phyloP scores from a whole-genome alignment of 2,797 vertebrate genomes.

The Rhodeus uyekii region DNA sequence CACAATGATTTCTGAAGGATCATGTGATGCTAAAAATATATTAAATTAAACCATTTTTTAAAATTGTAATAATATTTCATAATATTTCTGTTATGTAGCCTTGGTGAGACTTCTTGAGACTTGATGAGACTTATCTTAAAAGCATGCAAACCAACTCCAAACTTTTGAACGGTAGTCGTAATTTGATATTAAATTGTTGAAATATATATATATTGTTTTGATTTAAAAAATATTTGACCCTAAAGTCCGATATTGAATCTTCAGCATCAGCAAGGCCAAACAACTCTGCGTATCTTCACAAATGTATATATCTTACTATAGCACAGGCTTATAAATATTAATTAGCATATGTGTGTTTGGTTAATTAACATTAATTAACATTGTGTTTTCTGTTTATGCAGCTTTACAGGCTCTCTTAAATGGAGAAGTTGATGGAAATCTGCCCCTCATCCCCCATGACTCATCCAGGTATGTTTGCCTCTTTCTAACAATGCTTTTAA shows the following conservation, averaged over 20 bases:
- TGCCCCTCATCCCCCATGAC: background rate
- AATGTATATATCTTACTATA: background rate
- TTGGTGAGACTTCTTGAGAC: background rate
- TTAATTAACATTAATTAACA: background rate
- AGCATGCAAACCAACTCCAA: background rate
- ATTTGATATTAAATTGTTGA: background rate
- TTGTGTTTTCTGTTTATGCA: background rate
- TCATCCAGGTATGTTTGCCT: conserved; percentile 35
- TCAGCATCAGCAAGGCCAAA: background rate
- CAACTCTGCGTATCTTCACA: background rate
- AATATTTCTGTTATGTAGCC: background rate
- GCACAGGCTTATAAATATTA: background rate
- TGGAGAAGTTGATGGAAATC: background rate
- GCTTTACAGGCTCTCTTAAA: background rate
- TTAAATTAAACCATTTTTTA: background rate
- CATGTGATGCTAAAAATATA: background rate
- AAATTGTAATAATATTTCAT: background rate
- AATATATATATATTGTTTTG: background rate
- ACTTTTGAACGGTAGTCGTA: background rate
- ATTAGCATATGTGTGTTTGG: background rate
- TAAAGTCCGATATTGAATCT: background rate
- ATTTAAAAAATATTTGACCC: background rate
- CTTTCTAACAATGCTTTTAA: conserved; percentile 51
- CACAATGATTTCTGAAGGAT: background rate
- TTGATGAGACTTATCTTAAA: background rate